These are phyloP conservation scores for Chaetodon auriga DNA, from an alignment of 2,113 vertebrate genomes.

Conservation along the genomic window DNA sequence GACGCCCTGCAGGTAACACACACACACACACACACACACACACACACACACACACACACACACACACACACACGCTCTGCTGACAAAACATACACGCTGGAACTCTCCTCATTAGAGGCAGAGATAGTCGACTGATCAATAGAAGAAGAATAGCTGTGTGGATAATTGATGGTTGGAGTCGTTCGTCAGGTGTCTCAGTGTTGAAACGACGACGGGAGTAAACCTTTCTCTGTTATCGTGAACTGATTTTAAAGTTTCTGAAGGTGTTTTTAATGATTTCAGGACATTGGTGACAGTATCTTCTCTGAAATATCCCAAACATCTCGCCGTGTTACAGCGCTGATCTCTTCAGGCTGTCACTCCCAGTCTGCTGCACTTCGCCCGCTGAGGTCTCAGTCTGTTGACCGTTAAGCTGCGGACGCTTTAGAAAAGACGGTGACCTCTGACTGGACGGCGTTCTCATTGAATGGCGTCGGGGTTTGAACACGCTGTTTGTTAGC, in stretches of 20 bases:
- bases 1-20: conserved; percentile 92
- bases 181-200: too few relatives aligned
- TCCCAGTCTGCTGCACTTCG: not conserved
- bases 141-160: not conserved
- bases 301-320: too few relatives aligned
- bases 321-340: too few relatives aligned
- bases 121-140: not conserved
- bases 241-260: too few relatives aligned
- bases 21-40: conserved; percentile 7
- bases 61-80: conserved; percentile 7
- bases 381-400: too few relatives aligned
- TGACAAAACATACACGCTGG: not conserved
- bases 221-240: too few relatives aligned
- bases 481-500: conserved; percentile 24
- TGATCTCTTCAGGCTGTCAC: not conserved
- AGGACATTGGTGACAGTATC: too few relatives aligned
- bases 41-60: not conserved
- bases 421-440: not conserved
- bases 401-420: not conserved
- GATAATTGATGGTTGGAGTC: not conserved
- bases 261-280: too few relatives aligned
- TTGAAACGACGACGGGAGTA: too few relatives aligned
- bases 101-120: not conserved
- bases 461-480: not conserved
- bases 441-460: not conserved